Conservation (phyloP, 2,888 invertebrate species). For the Bombylius major region DNA sequence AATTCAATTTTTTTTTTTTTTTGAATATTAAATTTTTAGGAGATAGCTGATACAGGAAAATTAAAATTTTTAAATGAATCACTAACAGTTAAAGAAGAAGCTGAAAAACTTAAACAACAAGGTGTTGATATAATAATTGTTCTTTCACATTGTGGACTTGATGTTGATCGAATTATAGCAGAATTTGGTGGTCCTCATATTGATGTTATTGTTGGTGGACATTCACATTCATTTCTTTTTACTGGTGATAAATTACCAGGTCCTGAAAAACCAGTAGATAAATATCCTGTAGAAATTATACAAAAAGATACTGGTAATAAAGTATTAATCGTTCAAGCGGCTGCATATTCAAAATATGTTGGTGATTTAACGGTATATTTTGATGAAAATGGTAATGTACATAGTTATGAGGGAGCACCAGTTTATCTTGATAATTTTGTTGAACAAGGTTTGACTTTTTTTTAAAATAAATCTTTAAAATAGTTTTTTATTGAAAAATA, state of each 20-base stretch:
- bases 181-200: constrained; percentile 49
- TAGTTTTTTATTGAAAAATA: not conserved
- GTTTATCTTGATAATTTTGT: constrained; percentile 50
- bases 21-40: constrained; percentile 34
- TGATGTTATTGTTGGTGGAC: constrained; percentile 76
- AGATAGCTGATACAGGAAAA: constrained; percentile 50
- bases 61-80: constrained; percentile 59
- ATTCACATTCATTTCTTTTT: constrained; percentile 69
- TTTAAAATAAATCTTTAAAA: not conserved
- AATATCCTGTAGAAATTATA: constrained; percentile 57
- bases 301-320: constrained; percentile 36
- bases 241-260: constrained; percentile 44
- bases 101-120: constrained; percentile 43
- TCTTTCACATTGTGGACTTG: constrained; percentile 69
- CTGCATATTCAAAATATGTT: constrained; percentile 60
- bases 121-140: constrained; percentile 68
- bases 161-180: constrained; percentile 55
- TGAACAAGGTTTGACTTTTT: constrained; percentile 44
- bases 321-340: constrained; percentile 55
- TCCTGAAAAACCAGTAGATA: constrained; percentile 43
- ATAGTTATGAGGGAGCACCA: constrained; percentile 58
- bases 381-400: constrained; percentile 51
- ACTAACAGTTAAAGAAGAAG: constrained; percentile 52
- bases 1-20: not conserved
- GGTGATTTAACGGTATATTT: constrained; percentile 63